phyloP scores from a whole-genome alignment of 2,113 vertebrate genomes.

The Bagarius yarrelli region DNA sequence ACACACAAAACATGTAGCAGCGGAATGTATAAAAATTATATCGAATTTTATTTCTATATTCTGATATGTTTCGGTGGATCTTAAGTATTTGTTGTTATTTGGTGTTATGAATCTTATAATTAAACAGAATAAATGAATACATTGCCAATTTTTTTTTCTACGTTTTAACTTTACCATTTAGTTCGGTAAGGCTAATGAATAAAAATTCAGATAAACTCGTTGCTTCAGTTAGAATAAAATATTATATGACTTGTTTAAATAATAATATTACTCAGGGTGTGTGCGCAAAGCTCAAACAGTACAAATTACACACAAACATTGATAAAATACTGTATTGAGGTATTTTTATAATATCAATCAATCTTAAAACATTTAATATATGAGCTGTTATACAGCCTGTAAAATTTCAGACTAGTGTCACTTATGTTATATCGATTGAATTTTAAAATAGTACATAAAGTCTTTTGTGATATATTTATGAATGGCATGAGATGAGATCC shows the following conservation, averaged over 20 bases:
- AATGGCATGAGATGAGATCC: slow-evolving; percentile 1
- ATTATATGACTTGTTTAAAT: not conserved
- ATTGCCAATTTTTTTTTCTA: not conserved
- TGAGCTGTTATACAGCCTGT: not conserved
- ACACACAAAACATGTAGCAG: too few species aligned
- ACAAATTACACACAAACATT: not conserved
- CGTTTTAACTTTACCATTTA: not conserved
- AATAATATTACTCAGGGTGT: too few species aligned
- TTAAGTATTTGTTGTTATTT: too few species aligned
- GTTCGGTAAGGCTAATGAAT: not conserved
- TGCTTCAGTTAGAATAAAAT: not conserved
- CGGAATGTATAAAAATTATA: too few species aligned
- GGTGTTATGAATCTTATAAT: too few species aligned
- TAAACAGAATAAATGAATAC: too few species aligned
- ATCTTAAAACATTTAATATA: not conserved
- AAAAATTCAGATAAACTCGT: not conserved
- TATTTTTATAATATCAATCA: not conserved
- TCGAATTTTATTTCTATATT: too few species aligned
- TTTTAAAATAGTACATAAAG: too few species aligned
- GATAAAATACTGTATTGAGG: not conserved
- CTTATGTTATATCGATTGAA: not conserved
- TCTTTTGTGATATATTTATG: not conserved
- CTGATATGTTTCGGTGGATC: too few species aligned
- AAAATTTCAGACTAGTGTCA: not conserved
- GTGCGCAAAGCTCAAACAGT: too few species aligned